phyloP scores from a whole-genome alignment of 2,113 vertebrate genomes.

The Phoxinus phoxinus region DNA sequence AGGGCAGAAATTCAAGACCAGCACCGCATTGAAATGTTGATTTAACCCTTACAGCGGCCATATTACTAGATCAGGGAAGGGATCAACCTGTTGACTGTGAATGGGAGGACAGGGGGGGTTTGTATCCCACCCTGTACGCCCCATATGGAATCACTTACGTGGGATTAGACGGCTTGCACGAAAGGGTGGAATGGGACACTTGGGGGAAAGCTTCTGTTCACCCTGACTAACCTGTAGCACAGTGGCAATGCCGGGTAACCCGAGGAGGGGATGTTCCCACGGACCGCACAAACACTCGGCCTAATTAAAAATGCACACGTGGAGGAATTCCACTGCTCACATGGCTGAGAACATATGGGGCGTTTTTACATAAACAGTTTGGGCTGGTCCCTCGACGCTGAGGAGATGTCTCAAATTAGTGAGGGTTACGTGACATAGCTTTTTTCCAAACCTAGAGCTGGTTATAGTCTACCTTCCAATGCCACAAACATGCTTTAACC shows the following conservation, averaged over 20 bases:
- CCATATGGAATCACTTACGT: slow-evolving; percentile 77
- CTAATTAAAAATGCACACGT: slow-evolving; percentile 35
- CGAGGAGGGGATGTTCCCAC: background rate
- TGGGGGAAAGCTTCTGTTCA: slow-evolving; percentile 65
- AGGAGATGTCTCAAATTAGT: background rate
- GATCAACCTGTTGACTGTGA: slow-evolving; percentile 71
- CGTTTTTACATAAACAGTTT: background rate
- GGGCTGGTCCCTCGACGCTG: background rate
- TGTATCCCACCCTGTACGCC: slow-evolving; percentile 67
- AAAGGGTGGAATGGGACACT: slow-evolving; percentile 71
- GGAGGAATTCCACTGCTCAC: slow-evolving; percentile 7
- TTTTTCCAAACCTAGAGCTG: background rate
- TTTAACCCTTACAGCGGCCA: slow-evolving; percentile 68
- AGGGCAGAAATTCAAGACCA: slow-evolving; percentile 68
- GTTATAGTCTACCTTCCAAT: background rate
- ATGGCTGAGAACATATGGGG: slow-evolving; percentile 7
- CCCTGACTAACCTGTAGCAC: slow-evolving; percentile 23
- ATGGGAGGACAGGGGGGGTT: slow-evolving; percentile 58
- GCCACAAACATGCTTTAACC: background rate
- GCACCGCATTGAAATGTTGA: slow-evolving; percentile 62
- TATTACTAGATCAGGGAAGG: slow-evolving; percentile 66
- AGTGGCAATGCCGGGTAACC: background rate
- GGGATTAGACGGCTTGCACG: slow-evolving; percentile 72
- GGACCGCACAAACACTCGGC: slow-evolving; percentile 28
- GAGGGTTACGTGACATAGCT: background rate